A percentile compares a stretch with the other conserved stretches of the same genome.
phyloP scores from a whole-genome alignment of 2,888 invertebrate species.

The Spisula subtruncata region DNA sequence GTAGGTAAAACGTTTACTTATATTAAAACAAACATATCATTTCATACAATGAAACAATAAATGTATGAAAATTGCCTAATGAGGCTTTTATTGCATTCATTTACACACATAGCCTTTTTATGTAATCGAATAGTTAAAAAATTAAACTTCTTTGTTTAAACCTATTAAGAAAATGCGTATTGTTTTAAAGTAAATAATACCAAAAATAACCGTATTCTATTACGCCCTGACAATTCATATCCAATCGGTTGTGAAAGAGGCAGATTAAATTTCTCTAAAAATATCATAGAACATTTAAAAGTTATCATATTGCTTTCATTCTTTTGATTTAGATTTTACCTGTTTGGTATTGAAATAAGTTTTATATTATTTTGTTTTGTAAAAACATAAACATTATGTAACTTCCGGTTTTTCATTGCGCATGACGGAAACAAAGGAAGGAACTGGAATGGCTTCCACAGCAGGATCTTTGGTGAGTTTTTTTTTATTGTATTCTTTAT shows the following conservation, averaged over 20 bases:
- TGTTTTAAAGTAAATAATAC: too few relatives aligned
- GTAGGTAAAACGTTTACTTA: too few relatives aligned
- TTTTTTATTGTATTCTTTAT: too few relatives aligned
- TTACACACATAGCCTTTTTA: too few relatives aligned
- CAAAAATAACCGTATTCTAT: too few relatives aligned
- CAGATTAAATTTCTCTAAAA: neutral
- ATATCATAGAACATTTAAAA: neutral
- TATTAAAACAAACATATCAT: too few relatives aligned
- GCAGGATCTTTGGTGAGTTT: neutral
- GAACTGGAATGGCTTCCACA: constrained; percentile 3
- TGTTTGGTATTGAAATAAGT: neutral
- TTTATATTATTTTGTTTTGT: neutral
- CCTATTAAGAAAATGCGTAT: too few relatives aligned
- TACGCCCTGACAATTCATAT: neutral
- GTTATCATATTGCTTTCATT: neutral
- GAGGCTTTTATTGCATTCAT: too few relatives aligned
- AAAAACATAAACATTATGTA: neutral
- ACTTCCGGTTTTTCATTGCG: neutral
- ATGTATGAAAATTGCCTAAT: too few relatives aligned
- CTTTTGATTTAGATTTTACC: neutral
- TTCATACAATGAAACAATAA: too few relatives aligned
- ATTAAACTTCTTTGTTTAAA: too few relatives aligned
- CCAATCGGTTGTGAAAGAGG: neutral
- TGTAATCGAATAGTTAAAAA: too few relatives aligned
- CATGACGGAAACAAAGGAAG: neutral